Conservation (phyloP, 2,797 vertebrate genomes). For the Acipenser oxyrinchus region DNA sequence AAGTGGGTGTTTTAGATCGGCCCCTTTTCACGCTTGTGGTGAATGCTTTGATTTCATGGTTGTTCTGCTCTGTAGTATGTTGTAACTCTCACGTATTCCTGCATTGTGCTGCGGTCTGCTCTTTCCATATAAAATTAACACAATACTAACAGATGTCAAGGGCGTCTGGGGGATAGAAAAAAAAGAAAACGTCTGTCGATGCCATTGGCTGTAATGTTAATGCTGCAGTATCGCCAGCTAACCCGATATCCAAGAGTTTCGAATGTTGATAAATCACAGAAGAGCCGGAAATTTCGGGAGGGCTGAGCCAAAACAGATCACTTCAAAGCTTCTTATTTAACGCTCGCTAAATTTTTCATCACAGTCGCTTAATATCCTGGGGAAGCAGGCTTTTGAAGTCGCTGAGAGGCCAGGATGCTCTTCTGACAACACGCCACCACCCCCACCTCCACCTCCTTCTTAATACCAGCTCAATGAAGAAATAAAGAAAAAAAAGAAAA, state of each 20-base stretch:
- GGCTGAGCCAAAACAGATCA: conserved; percentile 75
- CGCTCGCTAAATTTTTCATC: conserved; percentile 79
- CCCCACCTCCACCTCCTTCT: conserved; percentile 1
- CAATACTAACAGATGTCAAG: conserved; percentile 52
- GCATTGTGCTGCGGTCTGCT: no score
- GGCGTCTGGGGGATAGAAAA: conserved; percentile 27
- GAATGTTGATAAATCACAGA: conserved; percentile 50
- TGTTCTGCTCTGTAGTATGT: no score
- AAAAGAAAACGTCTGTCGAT: conserved; percentile 21
- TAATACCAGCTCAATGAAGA: conserved; percentile 23
- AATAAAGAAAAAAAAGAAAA: conserved; percentile 11
- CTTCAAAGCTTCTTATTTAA: conserved; percentile 80
- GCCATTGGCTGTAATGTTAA: conserved; percentile 35
- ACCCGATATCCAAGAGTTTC: conserved; percentile 41
- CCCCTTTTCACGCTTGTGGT: no score
- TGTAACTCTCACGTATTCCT: no score
- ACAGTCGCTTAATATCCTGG: conserved; percentile 79
- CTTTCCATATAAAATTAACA: conserved; percentile 25
- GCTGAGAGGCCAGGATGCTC: conserved; percentile 65
- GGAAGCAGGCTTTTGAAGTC: conserved; percentile 70
- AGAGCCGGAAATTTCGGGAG: conserved; percentile 68
- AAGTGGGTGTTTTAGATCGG: no score
- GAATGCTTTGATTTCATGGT: no score
- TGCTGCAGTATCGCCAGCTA: conserved; percentile 32
- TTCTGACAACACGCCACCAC: conserved; percentile 42